These are phyloP conservation scores for Anastrepha obliqua DNA, from an alignment of 1,140 invertebrate genomes.

Conservation along the genomic window DNA sequence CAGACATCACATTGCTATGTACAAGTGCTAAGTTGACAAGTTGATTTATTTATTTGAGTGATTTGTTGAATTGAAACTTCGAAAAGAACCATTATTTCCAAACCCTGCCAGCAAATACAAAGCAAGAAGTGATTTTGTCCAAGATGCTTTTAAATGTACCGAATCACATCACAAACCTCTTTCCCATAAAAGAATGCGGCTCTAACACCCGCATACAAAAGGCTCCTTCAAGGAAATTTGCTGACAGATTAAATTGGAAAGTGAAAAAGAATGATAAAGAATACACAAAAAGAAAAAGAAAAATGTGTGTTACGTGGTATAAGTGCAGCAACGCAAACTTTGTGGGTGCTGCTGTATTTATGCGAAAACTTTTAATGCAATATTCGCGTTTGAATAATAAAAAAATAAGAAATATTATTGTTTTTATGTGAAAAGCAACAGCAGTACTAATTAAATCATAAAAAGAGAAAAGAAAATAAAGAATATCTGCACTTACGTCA, in stretches of 20 bases:
- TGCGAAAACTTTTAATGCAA: slow-evolving; percentile 31
- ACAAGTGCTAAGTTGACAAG: too few relatives aligned
- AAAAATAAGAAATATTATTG: background rate
- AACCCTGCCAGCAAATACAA: too few relatives aligned
- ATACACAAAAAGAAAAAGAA: background rate
- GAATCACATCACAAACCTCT: too few relatives aligned
- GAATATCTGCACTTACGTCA: background rate
- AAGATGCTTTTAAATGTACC: too few relatives aligned
- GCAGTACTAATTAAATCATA: background rate
- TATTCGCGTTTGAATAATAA: background rate
- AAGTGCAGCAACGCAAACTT: too few relatives aligned
- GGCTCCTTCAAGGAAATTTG: background rate
- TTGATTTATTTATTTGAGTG: too few relatives aligned
- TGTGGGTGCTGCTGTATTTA: background rate
- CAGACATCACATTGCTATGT: too few relatives aligned
- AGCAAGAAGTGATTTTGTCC: too few relatives aligned
- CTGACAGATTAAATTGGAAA: background rate
- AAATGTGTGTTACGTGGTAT: background rate
- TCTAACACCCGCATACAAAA: background rate
- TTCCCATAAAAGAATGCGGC: too few relatives aligned
- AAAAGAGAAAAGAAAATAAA: background rate
- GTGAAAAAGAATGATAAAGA: background rate
- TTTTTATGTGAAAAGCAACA: background rate
- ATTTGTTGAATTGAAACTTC: too few relatives aligned
- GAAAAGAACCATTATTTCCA: too few relatives aligned